Base-by-base conservation (phyloP, 2,797 vertebrate genomes). In the Gymnothorax reevesii region DNA sequence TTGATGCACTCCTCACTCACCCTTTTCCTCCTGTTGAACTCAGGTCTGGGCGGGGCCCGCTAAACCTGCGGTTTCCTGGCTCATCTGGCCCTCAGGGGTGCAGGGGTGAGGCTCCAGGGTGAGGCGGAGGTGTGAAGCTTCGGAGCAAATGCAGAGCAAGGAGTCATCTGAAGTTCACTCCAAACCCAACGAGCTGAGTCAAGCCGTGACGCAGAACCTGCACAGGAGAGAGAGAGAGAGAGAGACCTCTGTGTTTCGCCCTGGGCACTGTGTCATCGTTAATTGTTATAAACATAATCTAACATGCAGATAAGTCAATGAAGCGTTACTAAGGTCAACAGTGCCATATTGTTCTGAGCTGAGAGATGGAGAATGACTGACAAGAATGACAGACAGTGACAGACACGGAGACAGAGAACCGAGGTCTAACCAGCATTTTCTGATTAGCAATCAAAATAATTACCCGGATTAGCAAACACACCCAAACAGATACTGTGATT, bases 81-180 rank as follows among this genome's bases (percentile, higher is more conserved):
- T 33, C 2, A 10, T 55, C 79, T 55, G 52, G 15, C 13, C 64
- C 42, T 55, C 86, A 73, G 79, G 9, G 69, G 27, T 60, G 64
- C 27, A 5, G 75, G 71, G 75, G 75, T 52, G 49, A 57, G 64
- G n/a, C 82, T 27, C 82, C 33, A n/a, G 71, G 75, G 75, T 52
- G 49, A 57, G 64, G n/a, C 82, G 20, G 66, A 83, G 82, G 82
- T 54, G 52, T 4, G 54, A 71, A 55, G 7, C 52, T 75, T 17
- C 10, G 22, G 64, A 59, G 86, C 80, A 66, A 83, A 25, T 27
- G 20, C 5, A 55, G 86, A 69, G 71, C 57, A n/a, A 22, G 92
- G 95, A 97, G 97, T 98, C 97, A 98, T 90, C 87, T 87, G 97
- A 95, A 98, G 98, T 99, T 99, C 98, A 98, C 93, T 94, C 71